A percentile compares a stretch with the other conserved stretches of the same genome.
Evolutionary conservation across 2,113 vertebrate genomes (phyloP).

Genomic region (Manacus vitellinus): DNA sequence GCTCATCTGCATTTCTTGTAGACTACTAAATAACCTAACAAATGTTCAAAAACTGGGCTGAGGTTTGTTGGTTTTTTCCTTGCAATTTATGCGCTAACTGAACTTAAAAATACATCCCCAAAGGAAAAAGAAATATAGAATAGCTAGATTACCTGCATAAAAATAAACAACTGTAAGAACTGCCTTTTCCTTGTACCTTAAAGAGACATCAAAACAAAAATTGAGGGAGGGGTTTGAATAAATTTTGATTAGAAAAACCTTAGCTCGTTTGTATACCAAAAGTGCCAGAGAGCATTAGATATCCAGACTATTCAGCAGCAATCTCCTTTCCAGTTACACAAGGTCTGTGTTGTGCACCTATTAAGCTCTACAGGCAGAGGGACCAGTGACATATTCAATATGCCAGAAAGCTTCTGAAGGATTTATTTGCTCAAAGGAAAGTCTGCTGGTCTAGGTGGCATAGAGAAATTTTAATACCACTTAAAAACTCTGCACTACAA

Average conservation of each 20-base stretch:
- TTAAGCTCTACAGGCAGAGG: not conserved
- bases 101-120: not conserved
- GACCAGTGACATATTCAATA: accelerated
- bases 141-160: not conserved
- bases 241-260: not conserved
- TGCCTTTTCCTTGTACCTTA: not conserved
- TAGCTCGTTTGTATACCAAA: not conserved
- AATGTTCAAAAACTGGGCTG: not conserved
- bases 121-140: not conserved
- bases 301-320: not conserved
- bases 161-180: not conserved
- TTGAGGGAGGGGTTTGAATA: not conserved
- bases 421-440: not conserved
- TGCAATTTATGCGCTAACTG: not conserved
- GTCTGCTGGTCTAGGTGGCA: not conserved
- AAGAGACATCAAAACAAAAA: not conserved
- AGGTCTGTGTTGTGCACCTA: not conserved
- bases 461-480: not conserved
- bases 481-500: not conserved
- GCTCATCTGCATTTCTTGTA: conserved; percentile 3
- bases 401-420: not conserved
- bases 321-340: not conserved
- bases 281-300: not conserved
- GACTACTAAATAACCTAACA: not conserved
- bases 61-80: not conserved